Evolutionary conservation across 2,888 invertebrate species (phyloP), one percentile per base, ranked within the genome.

Genomic region (Melieria picta): DNA sequence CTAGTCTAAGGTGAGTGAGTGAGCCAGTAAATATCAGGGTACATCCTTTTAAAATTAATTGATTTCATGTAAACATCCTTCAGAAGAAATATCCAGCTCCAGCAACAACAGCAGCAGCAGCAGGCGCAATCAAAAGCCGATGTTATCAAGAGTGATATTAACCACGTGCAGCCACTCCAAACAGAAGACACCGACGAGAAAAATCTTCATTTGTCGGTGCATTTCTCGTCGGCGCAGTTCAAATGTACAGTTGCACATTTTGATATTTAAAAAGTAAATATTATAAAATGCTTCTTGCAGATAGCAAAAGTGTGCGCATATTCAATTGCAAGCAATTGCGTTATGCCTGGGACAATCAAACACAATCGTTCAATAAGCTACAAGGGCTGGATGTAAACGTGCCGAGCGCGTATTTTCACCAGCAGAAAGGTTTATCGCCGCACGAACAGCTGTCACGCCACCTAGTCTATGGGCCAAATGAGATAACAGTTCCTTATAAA

Each of bases 321-420:
- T 95, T 97, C 86, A 90, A 89, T 0, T 95, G 95, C 82, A 96
- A 97, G 84, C 96, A 96, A 83, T 89, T 94, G 74, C 90, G 90
- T 0, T 92, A 96, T 79, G 89, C 96, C 30, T 97, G 96, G 95
- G 93, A 95, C 82, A 85, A 86, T 0, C 89, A 90, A 47, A 89
- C 90, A 43, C 89, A 90, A 56, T 90, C 90, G 73, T 96, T 95
- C 87, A 85, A 89, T 11, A 91, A 92, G 78, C 87, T 96, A 50
- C 90, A 90, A 57, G 96, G 96, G 5, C 87, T 95, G 63, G 96
- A 95, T 81, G 86, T 81, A 6, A 78, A 86, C 72, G 82, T 87
- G 16, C 79, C 83, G 4, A 84, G 82, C 65, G 79, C 81, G 3
- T 85, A 84, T 74, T 82, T 86, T 45, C 85, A 87, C 76, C 85